Conservation (phyloP, 2,888 invertebrate genomes). For the Latrodectus hesperus region DNA sequence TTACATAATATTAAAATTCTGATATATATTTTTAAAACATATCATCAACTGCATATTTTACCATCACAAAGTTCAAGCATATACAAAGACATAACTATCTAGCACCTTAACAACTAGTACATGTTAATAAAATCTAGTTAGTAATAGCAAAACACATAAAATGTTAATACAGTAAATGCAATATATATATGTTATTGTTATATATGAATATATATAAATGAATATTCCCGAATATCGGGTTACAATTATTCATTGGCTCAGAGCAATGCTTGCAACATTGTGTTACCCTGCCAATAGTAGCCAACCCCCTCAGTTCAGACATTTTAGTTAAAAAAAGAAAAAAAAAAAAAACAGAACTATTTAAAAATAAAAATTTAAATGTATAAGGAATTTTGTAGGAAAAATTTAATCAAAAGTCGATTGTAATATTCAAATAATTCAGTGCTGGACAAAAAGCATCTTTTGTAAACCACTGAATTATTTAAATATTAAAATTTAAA, state of each 20-base stretch:
- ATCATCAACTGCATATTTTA: too few relatives aligned
- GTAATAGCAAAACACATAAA: constrained; percentile 1
- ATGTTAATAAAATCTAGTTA: background rate
- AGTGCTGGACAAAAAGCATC: too few relatives aligned
- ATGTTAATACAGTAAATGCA: background rate
- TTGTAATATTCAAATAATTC: too few relatives aligned
- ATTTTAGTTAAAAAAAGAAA: background rate
- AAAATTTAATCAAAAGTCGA: too few relatives aligned
- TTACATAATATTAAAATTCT: too few relatives aligned
- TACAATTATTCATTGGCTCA: constrained; percentile 68
- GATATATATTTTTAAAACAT: too few relatives aligned
- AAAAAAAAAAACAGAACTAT: background rate
- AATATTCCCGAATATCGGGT: constrained; percentile 68
- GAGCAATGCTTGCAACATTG: constrained; percentile 69
- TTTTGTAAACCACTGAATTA: too few relatives aligned
- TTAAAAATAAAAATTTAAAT: too few relatives aligned
- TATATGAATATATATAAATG: constrained; percentile 28
- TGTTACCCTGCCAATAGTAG: constrained; percentile 62
- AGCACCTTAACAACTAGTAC: background rate
- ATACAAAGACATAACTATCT: too few relatives aligned
- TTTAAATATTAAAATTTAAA: too few relatives aligned
- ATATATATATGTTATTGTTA: constrained; percentile 14
- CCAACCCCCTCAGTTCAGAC: background rate
- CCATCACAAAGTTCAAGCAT: too few relatives aligned
- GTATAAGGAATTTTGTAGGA: too few relatives aligned